Conservation (phyloP, 2,888 invertebrate genomes). For the Aleiodes alternator region DNA sequence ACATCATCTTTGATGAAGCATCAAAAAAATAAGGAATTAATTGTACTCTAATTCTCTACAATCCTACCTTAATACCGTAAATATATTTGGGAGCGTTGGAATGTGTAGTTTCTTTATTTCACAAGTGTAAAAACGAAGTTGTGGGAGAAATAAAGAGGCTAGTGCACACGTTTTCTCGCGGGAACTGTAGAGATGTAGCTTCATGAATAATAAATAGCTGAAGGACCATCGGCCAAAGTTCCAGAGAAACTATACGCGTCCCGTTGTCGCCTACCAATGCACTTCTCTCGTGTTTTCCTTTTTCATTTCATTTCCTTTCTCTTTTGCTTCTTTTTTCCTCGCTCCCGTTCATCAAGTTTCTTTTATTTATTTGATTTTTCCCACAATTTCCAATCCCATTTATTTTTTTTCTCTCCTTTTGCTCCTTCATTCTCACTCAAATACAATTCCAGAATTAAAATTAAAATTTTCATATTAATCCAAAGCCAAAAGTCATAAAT, state of each 20-base stretch:
- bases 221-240: conserved; percentile 41
- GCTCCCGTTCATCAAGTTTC: neutral
- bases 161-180: conserved; percentile 37
- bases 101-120: neutral
- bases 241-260: neutral
- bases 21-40: no score
- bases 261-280: conserved; percentile 40
- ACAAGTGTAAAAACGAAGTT: conserved; percentile 1
- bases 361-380: conserved; percentile 5
- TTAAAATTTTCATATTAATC: conserved; percentile 6
- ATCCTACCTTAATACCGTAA: no score
- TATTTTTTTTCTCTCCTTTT: neutral
- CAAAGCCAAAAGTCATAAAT: conserved; percentile 3
- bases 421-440: neutral
- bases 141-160: neutral
- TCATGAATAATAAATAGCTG: conserved; percentile 47
- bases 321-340: neutral
- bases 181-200: conserved; percentile 18
- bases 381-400: neutral
- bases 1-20: no score
- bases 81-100: no score
- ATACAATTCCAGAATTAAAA: neutral
- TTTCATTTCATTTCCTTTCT: conserved; percentile 13
- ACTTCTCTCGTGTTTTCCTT: conserved; percentile 18
- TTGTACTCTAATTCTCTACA: no score